Evolutionary conservation across 2,888 invertebrate genomes (phyloP), one percentile per base, ranked within the genome.

Genomic region (Empis livida): DNA sequence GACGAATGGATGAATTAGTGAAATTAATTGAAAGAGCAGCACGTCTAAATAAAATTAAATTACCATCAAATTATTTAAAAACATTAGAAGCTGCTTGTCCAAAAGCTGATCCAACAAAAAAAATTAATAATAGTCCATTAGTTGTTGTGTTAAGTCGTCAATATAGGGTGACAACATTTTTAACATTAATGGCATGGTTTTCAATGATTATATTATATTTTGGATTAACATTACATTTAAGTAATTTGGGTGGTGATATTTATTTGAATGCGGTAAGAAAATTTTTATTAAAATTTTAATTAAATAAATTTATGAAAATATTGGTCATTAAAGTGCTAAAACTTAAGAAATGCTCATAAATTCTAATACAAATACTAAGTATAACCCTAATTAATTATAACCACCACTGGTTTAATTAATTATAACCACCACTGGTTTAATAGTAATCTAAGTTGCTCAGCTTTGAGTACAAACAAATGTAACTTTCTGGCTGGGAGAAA

Each of bases 131-230:
- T 20, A 74, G 72, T 47, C 79, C 78, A 43, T 71, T 83, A 2
- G 55, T 74, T 31, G 79, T 84, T 61, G 73, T 85, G 1, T 82
- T 84, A 61, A 76, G 73, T 58, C 78, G 79, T 32, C 65, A 68
- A 51, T 75, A 84, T 57, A 68, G 79, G 54, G 80, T 77, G 58
- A 79, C 78, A 51, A 84, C 85, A 0, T 68, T 82, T 17, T 76
- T 83, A 48, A 71, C 83, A 17, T 78, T 82, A 55, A 60, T 83
- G 30, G 75, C 80, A 44, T 87, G 86, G 86, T 80, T 84, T 61
- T 73, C 79, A 27, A 77, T 84, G 61, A 83, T 86, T 50, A 75
- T 86, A 43, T 79, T 83, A 1, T 87, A 87, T 63, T 87, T 86
- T 55, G 87, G 86, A 3, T 68, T 87, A n/a, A 75, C 84, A 43